A percentile compares a stretch with the other conserved stretches of the same genome.
Evolutionary conservation across 2,797 vertebrate species (phyloP).

Genomic region (Enteromius afrohamiltoni): DNA sequence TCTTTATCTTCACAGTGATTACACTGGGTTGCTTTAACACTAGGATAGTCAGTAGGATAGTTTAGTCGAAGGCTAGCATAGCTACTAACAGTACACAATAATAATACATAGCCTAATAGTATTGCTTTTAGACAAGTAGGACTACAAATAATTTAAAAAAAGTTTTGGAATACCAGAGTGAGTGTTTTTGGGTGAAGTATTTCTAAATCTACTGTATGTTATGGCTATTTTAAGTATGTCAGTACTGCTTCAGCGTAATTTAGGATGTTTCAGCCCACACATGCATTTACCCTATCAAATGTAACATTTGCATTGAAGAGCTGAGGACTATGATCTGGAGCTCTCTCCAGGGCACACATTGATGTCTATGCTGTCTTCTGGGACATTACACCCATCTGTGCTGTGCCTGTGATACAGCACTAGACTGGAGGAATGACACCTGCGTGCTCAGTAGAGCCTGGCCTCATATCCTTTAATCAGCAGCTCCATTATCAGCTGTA

Average conservation of each 20-base stretch:
- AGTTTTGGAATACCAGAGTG: neutral
- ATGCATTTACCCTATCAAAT: neutral
- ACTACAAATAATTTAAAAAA: neutral
- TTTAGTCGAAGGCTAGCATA: neutral
- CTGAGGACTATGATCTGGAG: neutral
- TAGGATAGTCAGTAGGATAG: neutral
- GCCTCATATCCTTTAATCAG: slow-evolving; percentile 33
- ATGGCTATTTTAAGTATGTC: neutral
- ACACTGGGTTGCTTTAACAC: neutral
- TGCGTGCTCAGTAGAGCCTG: slow-evolving; percentile 3
- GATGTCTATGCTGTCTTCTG: slow-evolving; percentile 24
- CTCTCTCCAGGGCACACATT: neutral
- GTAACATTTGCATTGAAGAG: slow-evolving; percentile 4
- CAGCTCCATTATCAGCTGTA: slow-evolving; percentile 26
- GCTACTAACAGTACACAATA: neutral
- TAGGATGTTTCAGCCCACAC: neutral
- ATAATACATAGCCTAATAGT: neutral
- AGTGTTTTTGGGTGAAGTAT: neutral
- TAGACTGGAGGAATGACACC: slow-evolving; percentile 32
- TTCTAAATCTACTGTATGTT: neutral
- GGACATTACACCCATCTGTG: slow-evolving; percentile 34
- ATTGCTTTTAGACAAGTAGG: neutral
- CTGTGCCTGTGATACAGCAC: neutral
- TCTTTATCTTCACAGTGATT: neutral
- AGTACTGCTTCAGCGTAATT: neutral